A percentile compares a stretch with the other conserved stretches of the same genome.
Conservation (phyloP, 2,113 vertebrate species). For the Casuarius casuarius region DNA sequence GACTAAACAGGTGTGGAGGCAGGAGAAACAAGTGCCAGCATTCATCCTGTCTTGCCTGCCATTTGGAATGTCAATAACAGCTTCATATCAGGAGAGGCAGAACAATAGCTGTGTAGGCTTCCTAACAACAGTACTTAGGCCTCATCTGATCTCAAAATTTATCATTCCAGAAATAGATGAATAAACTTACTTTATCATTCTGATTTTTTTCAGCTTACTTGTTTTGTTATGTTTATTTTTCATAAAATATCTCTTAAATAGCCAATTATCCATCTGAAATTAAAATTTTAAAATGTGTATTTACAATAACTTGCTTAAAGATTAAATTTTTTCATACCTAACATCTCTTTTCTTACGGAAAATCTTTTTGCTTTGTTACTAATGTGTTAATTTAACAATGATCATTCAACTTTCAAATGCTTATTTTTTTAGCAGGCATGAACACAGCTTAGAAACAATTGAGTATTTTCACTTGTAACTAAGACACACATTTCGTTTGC, state of each 20-base stretch:
- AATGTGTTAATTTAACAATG: not conserved
- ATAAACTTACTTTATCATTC: not conserved
- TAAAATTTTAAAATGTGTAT: not conserved
- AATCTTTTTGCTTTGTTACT: not conserved
- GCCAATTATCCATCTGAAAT: not conserved
- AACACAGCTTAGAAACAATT: not conserved
- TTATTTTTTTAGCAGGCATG: not conserved
- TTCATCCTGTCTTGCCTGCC: not conserved
- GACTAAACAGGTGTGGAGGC: constrained; percentile 22
- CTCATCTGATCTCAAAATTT: not conserved
- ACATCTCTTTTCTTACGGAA: not conserved
- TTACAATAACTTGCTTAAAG: not conserved
- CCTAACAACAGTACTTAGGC: not conserved
- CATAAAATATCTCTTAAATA: not conserved
- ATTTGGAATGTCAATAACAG: not conserved
- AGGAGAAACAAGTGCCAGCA: constrained; percentile 10
- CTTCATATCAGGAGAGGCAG: not conserved
- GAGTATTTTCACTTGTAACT: not conserved
- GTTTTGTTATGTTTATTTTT: not conserved
- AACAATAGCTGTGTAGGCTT: not conserved
- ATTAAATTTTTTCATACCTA: not conserved
- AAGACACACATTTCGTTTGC: not conserved
- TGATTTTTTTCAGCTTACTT: not conserved
- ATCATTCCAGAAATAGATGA: not conserved
- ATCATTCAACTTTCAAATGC: not conserved